Conservation (phyloP, 2,888 invertebrate species). For the Ametastegia equiseti region DNA sequence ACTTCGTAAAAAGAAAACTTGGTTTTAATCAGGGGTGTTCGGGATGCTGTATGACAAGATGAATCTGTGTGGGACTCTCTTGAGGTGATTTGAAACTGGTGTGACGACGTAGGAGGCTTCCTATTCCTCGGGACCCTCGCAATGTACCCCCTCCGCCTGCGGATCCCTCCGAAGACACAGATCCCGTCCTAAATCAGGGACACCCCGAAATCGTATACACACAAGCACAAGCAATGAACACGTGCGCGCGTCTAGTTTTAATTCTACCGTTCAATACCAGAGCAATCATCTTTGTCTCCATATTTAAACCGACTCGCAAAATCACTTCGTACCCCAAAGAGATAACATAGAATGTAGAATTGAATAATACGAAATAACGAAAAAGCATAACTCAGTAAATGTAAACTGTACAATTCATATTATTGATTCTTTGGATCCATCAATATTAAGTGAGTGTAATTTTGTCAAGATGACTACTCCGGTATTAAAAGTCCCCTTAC, state of each 20-base stretch:
- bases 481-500: constrained; percentile 24
- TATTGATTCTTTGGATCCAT: neutral
- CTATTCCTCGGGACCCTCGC: constrained; percentile 74
- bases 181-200: constrained; percentile 76
- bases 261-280: constrained; percentile 23
- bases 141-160: constrained; percentile 75
- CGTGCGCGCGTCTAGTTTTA: constrained; percentile 2
- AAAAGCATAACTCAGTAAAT: no score
- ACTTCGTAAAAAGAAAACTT: constrained; percentile 21
- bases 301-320: neutral
- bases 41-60: constrained; percentile 75
- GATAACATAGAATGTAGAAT: no score
- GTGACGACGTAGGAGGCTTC: constrained; percentile 75
- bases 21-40: constrained; percentile 70
- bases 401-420: neutral
- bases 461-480: constrained; percentile 10
- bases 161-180: constrained; percentile 75
- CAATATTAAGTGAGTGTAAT: neutral
- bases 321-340: no score
- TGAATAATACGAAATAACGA: no score
- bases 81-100: constrained; percentile 76
- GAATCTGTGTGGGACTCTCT: constrained; percentile 74
- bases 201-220: constrained; percentile 75
- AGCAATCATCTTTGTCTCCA: neutral
- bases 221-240: constrained; percentile 58